Evolutionary conservation across 2,113 vertebrate genomes (phyloP), one percentile per base, ranked within the genome.

Genomic region (Percina caprodes): DNA sequence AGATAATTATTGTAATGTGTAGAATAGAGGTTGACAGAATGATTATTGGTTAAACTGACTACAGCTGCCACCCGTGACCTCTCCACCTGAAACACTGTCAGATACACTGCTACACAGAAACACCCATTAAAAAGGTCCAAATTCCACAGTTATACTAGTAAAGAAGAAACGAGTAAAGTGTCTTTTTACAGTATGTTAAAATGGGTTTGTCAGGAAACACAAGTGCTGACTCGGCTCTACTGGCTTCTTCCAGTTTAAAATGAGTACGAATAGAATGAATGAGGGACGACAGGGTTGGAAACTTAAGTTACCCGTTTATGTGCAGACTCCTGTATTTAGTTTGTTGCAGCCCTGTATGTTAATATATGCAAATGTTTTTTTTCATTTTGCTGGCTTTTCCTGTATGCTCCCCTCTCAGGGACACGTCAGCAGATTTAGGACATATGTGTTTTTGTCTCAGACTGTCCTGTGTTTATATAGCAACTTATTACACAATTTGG

Each of bases 181-280:
- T 60, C 19, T 56, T 52, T 79, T 61, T 68, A 70, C 21, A 45
- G 21, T 48, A n/a, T 85, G 77, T 84, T 78, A 79, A 86, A 92
- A 89, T 68, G 12, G n/a, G 24, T 83, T 87, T 42, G 39, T 85
- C 74, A 87, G 85, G 87, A 91, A 89, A 74, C 54, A 71, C 39
- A 86, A 46, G 6, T 72, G 82, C 90, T 88, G 84, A 91, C 52
- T 84, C 21, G 0, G 52, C 80, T 83, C 48, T 30, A 1, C 15
- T 0, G 2, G 6, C 58, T 46, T 61, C 26, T 60, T 80, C 6
- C 19, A 12, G 45, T 48, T 83, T 69, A 16, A 84, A 68, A 65
- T 21, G 13, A 30, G 12, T 58, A 77, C n/a, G n/a, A n/a, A n/a
- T n/a, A 18, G 7, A 2, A 5, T 51, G 11, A 52, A 15, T 14